These are phyloP conservation scores for Ametastegia equiseti DNA, from an alignment of 2,888 invertebrate species.

Conservation along the genomic window DNA sequence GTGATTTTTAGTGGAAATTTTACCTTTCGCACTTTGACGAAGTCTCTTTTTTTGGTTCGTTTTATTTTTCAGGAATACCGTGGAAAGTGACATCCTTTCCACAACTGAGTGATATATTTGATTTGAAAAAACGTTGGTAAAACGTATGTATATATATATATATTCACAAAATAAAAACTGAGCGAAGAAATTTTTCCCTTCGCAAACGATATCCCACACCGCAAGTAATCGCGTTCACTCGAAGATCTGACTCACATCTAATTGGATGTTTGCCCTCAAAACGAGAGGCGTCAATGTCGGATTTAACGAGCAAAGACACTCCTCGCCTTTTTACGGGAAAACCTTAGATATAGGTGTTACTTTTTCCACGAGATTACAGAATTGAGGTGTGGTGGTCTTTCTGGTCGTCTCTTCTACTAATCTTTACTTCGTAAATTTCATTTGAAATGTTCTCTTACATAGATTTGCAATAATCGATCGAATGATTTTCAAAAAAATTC, in stretches of 20 bases:
- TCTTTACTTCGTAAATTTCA: neutral
- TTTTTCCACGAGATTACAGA: neutral
- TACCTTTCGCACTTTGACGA: too few species aligned
- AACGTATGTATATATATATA: too few species aligned
- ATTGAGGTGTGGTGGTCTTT: neutral
- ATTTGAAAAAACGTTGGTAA: neutral
- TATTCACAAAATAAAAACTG: too few species aligned
- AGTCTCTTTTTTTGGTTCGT: too few species aligned
- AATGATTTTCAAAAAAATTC: too few species aligned
- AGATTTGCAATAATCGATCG: too few species aligned
- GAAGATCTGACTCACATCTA: neutral
- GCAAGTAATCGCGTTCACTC: neutral
- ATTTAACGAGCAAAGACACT: conserved; percentile 13
- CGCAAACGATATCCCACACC: neutral
- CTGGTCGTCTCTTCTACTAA: neutral
- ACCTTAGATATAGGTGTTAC: neutral
- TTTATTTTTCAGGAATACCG: neutral
- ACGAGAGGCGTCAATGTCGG: conserved; percentile 3
- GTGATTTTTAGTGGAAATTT: neutral
- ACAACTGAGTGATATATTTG: neutral
- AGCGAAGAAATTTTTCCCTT: neutral
- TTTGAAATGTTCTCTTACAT: too few species aligned
- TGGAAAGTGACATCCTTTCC: neutral
- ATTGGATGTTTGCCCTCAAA: conserved; percentile 30
- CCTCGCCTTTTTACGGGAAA: neutral